A percentile compares a stretch with the other conserved stretches of the same genome.
Conservation (phyloP, 2,888 invertebrate genomes). For the Melolontha melolontha region DNA sequence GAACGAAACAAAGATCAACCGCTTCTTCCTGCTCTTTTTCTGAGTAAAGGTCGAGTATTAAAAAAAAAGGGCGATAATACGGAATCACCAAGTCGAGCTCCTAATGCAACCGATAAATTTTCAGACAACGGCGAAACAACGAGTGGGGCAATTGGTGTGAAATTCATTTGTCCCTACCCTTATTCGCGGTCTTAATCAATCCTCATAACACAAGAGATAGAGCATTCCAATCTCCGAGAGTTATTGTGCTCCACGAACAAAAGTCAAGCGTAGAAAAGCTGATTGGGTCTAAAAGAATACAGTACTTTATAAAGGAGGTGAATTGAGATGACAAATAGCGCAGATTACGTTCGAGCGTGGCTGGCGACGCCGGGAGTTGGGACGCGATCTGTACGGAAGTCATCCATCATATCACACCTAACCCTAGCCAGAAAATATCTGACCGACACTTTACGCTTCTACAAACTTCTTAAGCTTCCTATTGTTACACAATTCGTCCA, state of each 20-base stretch:
- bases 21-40: neutral
- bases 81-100: slow-evolving; percentile 56
- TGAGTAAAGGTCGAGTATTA: slow-evolving; percentile 42
- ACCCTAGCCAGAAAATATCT: slow-evolving; percentile 46
- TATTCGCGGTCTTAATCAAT: slow-evolving; percentile 62
- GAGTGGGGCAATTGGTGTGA: slow-evolving; percentile 64
- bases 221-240: slow-evolving; percentile 61
- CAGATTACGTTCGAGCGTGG: slow-evolving; percentile 61
- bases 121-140: slow-evolving; percentile 60
- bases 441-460: slow-evolving; percentile 47
- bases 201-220: slow-evolving; percentile 63
- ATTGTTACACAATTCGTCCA: slow-evolving; percentile 6
- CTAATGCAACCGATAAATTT: slow-evolving; percentile 61
- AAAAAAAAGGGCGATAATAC: slow-evolving; percentile 61
- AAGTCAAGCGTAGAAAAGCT: slow-evolving; percentile 61
- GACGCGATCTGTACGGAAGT: slow-evolving; percentile 57
- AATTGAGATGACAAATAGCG: slow-evolving; percentile 64
- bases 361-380: slow-evolving; percentile 62
- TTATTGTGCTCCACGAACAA: slow-evolving; percentile 62
- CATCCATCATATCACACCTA: slow-evolving; percentile 60
- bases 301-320: slow-evolving; percentile 64
- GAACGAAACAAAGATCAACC: slow-evolving; percentile 40
- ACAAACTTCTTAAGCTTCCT: slow-evolving; percentile 43
- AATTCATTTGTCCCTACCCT: slow-evolving; percentile 63
- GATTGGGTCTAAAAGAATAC: slow-evolving; percentile 64